Conservation (phyloP, 1,140 invertebrate species). For the Nasonia vitripennis region DNA sequence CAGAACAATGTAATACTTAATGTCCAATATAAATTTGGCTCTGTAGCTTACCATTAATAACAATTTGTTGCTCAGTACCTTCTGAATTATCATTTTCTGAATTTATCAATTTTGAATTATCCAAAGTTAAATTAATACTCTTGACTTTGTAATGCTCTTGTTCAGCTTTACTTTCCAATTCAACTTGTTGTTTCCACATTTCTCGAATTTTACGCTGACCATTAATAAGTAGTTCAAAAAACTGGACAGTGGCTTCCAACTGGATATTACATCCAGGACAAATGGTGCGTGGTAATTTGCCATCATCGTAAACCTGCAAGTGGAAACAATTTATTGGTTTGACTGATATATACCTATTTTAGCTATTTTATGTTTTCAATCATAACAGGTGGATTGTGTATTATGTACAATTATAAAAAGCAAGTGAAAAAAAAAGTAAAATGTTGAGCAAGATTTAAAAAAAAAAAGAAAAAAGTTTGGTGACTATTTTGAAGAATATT, state of each 20-base stretch:
- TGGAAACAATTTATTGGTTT: slow-evolving; percentile 32
- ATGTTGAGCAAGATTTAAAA: background rate
- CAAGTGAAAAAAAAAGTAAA: background rate
- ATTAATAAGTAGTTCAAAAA: slow-evolving; percentile 81
- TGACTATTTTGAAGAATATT: too few species aligned
- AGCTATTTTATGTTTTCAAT: background rate
- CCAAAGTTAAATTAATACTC: slow-evolving; percentile 30
- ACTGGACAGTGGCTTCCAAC: slow-evolving; percentile 82
- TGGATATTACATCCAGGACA: slow-evolving; percentile 86
- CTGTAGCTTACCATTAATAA: slow-evolving; percentile 52
- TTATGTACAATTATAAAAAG: too few species aligned
- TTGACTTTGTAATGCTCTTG: slow-evolving; percentile 17
- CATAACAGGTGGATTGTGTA: background rate
- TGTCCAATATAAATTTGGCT: slow-evolving; percentile 54
- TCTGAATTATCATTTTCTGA: slow-evolving; percentile 20
- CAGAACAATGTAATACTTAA: background rate
- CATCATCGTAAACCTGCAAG: slow-evolving; percentile 80
- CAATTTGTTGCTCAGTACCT: slow-evolving; percentile 44
- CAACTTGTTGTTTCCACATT: slow-evolving; percentile 74
- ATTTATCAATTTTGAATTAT: slow-evolving; percentile 31
- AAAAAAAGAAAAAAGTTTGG: background rate
- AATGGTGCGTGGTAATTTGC: slow-evolving; percentile 81
- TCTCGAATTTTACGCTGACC: slow-evolving; percentile 79
- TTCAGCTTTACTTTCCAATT: slow-evolving; percentile 61
- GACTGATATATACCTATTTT: slow-evolving; percentile 21